phyloP scores from a whole-genome alignment of 2,797 vertebrate species.

The Melanitta fusca region DNA sequence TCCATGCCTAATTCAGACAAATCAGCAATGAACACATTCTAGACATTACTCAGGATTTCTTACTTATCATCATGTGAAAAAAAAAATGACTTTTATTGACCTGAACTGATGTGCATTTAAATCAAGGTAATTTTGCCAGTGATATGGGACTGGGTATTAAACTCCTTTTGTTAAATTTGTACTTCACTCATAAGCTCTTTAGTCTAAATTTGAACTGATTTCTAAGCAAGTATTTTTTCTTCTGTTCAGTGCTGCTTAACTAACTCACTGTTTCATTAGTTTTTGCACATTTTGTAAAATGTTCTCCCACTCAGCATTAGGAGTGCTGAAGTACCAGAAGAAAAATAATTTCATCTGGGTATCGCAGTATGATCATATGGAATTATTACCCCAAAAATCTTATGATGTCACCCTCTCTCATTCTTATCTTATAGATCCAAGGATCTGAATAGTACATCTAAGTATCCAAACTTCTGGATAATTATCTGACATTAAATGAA shows the following conservation, averaged over 20 bases:
- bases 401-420: neutral
- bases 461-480: neutral
- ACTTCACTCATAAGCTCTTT: neutral
- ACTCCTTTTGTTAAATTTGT: neutral
- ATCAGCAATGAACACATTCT: slow-evolving; percentile 31
- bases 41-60: slow-evolving; percentile 19
- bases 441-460: neutral
- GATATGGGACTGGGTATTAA: neutral
- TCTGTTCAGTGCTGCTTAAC: neutral
- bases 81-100: slow-evolving; percentile 30
- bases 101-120: slow-evolving; percentile 20
- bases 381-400: neutral
- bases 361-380: neutral
- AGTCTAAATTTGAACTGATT: slow-evolving; percentile 21
- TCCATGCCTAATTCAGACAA: slow-evolving; percentile 12
- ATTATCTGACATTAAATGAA: neutral
- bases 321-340: neutral
- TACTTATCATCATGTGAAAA: slow-evolving; percentile 16
- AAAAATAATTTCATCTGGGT: neutral
- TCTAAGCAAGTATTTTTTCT: slow-evolving; percentile 42
- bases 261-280: neutral
- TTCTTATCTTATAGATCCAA: neutral
- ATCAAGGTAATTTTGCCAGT: slow-evolving; percentile 23
- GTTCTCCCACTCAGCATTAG: neutral
- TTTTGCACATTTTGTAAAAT: neutral